Conservation (phyloP, 1,140 invertebrate species). For the Atta texana region DNA sequence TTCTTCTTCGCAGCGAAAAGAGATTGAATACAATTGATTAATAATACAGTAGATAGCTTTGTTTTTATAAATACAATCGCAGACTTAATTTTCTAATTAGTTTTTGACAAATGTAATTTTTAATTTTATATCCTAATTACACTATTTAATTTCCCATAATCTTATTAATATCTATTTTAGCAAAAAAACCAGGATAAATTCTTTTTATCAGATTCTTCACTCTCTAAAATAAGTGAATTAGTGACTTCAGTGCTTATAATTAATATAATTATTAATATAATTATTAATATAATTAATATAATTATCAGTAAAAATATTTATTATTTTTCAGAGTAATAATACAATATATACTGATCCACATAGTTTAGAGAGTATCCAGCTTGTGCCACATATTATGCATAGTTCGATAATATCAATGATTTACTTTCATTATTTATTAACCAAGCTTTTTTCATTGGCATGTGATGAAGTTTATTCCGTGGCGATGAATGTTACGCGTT, state of each 20-base stretch:
- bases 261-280: no score
- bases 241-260: no score
- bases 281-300: no score
- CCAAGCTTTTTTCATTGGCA: not conserved
- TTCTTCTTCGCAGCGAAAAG: not conserved
- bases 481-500: conserved; percentile 60
- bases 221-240: no score
- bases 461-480: conserved; percentile 15
- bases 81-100: not conserved
- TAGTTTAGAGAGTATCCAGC: not conserved
- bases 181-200: no score
- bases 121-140: no score
- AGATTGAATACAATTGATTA: not conserved
- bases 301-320: no score
- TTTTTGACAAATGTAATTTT: not conserved
- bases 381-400: not conserved
- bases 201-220: no score
- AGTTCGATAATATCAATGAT: conserved; percentile 1
- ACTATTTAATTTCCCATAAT: not conserved
- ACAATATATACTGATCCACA: no score
- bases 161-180: not conserved
- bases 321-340: no score
- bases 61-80: not conserved
- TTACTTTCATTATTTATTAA: not conserved
- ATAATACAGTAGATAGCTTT: not conserved